phyloP scores from a whole-genome alignment of 2,888 invertebrate species.

The Synanthedon andrenaeformis region DNA sequence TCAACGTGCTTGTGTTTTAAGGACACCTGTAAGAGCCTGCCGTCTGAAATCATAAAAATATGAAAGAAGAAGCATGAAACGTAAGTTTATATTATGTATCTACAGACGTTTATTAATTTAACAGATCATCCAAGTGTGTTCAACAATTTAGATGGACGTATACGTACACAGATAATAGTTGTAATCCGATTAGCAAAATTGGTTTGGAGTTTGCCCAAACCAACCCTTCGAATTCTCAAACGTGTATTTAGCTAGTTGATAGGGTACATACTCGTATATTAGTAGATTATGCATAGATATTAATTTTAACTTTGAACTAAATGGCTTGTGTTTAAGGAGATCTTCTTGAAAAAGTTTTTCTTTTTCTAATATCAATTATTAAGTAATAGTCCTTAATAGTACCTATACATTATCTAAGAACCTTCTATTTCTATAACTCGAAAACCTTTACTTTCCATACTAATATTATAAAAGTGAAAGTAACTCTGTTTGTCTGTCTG shows the following conservation, averaged over 20 bases:
- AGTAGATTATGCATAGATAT: background rate
- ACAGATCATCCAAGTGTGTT: constrained; percentile 26
- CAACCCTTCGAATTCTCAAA: constrained; percentile 19
- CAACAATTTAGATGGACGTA: constrained; percentile 33
- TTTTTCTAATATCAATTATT: no score
- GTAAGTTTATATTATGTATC: background rate
- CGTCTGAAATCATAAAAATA: no score
- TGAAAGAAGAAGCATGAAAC: background rate
- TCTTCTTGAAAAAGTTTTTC: background rate
- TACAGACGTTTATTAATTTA: constrained; percentile 26
- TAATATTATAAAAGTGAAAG: no score
- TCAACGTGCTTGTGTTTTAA: no score
- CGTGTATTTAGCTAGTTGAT: constrained; percentile 9
- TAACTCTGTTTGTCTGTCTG: no score
- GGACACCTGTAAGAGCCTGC: no score
- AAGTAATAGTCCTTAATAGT: no score
- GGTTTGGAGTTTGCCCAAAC: constrained; percentile 24
- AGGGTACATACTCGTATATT: background rate
- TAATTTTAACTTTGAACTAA: background rate
- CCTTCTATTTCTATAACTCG: no score
- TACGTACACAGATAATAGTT: constrained; percentile 33
- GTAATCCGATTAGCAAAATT: constrained; percentile 48
- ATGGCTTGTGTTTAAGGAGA: background rate
- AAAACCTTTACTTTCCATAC: no score
- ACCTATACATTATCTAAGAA: no score